Evolutionary conservation across 1,140 invertebrate genomes (phyloP), one percentile per base, ranked within the genome.

Genomic region (Stegodyphus mimosarum): DNA sequence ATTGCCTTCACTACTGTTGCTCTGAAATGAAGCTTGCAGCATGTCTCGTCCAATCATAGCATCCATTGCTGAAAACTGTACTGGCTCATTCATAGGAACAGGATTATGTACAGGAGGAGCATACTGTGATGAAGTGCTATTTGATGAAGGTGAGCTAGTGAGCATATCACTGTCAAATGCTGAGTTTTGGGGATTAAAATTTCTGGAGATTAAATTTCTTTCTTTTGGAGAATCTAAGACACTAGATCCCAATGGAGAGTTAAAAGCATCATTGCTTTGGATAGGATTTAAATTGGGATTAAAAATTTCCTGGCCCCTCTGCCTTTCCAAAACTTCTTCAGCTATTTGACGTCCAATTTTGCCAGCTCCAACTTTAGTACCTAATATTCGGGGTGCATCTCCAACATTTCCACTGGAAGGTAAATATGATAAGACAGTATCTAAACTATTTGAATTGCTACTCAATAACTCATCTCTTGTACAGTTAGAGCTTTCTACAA

Each of bases 1-100:
- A 88, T 96, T 96, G 11, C 94, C 95, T 89, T 96, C 95, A 51
- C 92, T 92, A 0, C 51, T 72, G 33, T 76, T 87, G n/a, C 13
- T 71, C 55, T 88, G 86, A 73, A 84, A 79, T 3, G 86, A 87
- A 15, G 73, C 77, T 49, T 86, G 84, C 10, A 87, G n/a, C 84
- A 83, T 78, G 13, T 86, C 84, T n/a, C 83, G 74, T 10, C 86
- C 86, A 50, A 87, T 78, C 4, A 83, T 75, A 55, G 76, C 17
- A 76, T 83, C 80, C 69, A 87, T 73, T 33, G 70, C 66, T 7
- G 72, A 33, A 60, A 84, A 64, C 11, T 64, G 18, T 7, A 84
- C 18, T n/a, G 72, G 52, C 6, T 84, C 81, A 55, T 52, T 69
- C 70, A 83, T 83, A 6, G 48, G 50, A 6, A 60, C 33, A 15